phyloP scores from a whole-genome alignment of 2,797 vertebrate species.

The Sebastes hopkinsi region DNA sequence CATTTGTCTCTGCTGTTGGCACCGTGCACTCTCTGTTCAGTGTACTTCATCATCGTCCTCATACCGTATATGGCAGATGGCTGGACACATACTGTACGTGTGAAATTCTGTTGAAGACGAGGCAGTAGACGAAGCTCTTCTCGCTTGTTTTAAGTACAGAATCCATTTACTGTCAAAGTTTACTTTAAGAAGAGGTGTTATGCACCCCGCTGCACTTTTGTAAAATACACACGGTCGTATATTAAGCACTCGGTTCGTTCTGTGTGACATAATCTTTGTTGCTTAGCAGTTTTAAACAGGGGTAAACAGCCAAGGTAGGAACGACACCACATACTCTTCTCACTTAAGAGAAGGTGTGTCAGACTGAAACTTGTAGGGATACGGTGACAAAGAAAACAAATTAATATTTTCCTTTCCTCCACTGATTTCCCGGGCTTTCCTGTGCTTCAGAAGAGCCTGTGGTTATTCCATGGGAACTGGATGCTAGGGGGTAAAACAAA shows the following conservation, averaged over 20 bases:
- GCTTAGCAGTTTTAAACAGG: conserved; percentile 76
- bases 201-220: conserved; percentile 15
- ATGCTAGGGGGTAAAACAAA: conserved; percentile 52
- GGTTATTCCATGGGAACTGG: conserved; percentile 67
- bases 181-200: background rate
- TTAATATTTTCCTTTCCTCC: conserved; percentile 41
- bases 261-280: conserved; percentile 67
- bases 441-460: conserved; percentile 44
- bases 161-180: background rate
- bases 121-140: background rate
- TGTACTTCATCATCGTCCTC: background rate
- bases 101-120: background rate
- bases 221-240: conserved; percentile 31
- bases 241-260: background rate
- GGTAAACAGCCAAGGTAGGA: conserved; percentile 62
- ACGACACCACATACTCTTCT: conserved; percentile 5
- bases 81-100: background rate
- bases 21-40: background rate
- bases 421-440: conserved; percentile 43
- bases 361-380: conserved; percentile 31
- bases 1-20: background rate
- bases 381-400: conserved; percentile 54
- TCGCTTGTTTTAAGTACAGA: background rate
- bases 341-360: conserved; percentile 38
- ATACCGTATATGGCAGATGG: background rate